Base-by-base conservation (phyloP, 2,888 invertebrate species). In the Drosophila emarginata region DNA sequence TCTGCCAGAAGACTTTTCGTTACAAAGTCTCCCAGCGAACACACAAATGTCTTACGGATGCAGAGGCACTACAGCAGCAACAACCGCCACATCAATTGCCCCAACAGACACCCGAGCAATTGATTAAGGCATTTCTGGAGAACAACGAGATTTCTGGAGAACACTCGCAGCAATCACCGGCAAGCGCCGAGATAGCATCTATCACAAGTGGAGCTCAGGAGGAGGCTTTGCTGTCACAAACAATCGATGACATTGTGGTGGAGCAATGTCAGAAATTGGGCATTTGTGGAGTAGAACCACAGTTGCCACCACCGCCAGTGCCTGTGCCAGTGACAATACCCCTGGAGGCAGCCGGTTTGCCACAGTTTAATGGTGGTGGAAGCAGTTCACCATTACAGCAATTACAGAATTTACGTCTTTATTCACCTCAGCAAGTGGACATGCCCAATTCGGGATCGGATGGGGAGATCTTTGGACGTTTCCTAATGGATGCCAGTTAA, bases 1-100 rank as follows among this genome's bases (percentile, higher is more conserved):
- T 94, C 6, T 97, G 97, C 89, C 94, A 95, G 61, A 96, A 96
- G 92, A 95, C 93, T 87, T 97, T 97, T 90, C 94, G 97, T 67
- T 97, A 97, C 84, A 97, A 97, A 93, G 96, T 96, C 9, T 96
- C 96, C 60, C 96, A 96, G 90, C 93, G 96, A 85, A 96, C 96
- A 3, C 96, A 97, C 87, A 96, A 96, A 91, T 97, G 96, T 87
- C 74, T 74, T 36, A 50, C 36, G n/a, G 60, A 69, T 37, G 28
- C 67, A 0, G 69, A 71, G 50, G 69, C 11, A 11, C 26, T 32
- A 11, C 53, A 23, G n/a, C 52, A 53, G 14, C 53, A 32, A 3
- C 51, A 12, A 7, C 52, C 70, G 9, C 53, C 64, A 7, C 18
- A 2, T 4, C 53, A 4, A 28, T 15, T 70, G 12, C 51, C 66